Evolutionary conservation across 2,113 vertebrate species (phyloP), one percentile per base, ranked within the genome.

Genomic region (Leuciscus idus): DNA sequence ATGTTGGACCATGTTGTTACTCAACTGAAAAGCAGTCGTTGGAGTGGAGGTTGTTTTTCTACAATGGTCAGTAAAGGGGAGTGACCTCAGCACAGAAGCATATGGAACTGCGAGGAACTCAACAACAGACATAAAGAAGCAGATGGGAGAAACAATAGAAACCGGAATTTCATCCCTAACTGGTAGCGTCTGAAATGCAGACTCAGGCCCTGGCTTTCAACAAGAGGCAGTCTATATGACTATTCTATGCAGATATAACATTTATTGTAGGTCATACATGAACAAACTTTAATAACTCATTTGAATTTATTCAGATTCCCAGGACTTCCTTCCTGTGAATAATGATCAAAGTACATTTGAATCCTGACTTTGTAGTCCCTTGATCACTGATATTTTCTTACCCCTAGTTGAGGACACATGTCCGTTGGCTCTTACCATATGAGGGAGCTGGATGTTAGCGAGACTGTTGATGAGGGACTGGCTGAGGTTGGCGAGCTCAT

Each of bases 381-480:
- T 81, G 50, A 43, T 30, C 81, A 77, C 21, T 23, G 36, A 59
- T 68, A 46, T 76, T 68, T 76, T 84, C 59, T 75, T 83, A 73
- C 57, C 23, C 11, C 36, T 79, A 39, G 10, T n/a, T n/a, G 74
- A 78, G 19, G 83, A 23, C 36, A 23, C 36, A 3, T 43, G 19
- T 72, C 68, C 19, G 57, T 46, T 68, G 52, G 79, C 90, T 95
- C 96, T 96, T 94, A 99, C 98, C 98, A 99, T 99, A 93, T 99
- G 98, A 11, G 98, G 98, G 75, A 99, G 97, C 95, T 99, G 98
- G 95, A 99, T 98, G 95, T 98, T 98, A 86, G 97, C 97, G 77
- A 99, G 94, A 93, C 98, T 99, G 94, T 97, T 97, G 94, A 99
- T 99, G 92, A 99, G 95, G 78, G 98, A 97, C 95, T 99, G 97